These are phyloP conservation scores for Chloroclysta siterata DNA, from an alignment of 2,888 invertebrate genomes.

Conservation along the genomic window DNA sequence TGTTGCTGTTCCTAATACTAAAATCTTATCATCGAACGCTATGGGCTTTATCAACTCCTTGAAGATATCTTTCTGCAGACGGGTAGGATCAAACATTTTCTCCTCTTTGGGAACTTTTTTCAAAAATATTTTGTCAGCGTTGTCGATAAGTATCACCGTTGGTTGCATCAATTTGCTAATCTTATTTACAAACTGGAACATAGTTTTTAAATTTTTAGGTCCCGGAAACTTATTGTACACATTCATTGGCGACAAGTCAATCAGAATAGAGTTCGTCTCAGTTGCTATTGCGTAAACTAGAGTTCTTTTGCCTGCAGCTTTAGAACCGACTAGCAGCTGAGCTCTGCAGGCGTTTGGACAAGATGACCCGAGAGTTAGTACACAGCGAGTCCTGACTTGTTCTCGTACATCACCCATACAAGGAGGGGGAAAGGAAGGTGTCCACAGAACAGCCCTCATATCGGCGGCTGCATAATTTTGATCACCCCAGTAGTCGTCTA, in stretches of 20 bases:
- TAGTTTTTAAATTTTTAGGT: slow-evolving; percentile 87
- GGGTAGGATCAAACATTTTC: slow-evolving; percentile 87
- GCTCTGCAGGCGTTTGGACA: slow-evolving; percentile 79
- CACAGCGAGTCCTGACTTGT: slow-evolving; percentile 85
- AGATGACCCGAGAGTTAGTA: slow-evolving; percentile 83
- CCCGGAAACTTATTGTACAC: slow-evolving; percentile 89
- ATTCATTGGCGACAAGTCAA: slow-evolving; percentile 90
- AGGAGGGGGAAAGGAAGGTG: slow-evolving; percentile 78
- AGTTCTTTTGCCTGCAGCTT: slow-evolving; percentile 88
- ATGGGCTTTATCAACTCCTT: slow-evolving; percentile 89
- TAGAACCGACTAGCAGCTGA: slow-evolving; percentile 89
- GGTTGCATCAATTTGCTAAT: slow-evolving; percentile 89
- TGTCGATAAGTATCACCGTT: slow-evolving; percentile 88
- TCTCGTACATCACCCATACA: slow-evolving; percentile 86
- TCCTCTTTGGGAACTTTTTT: slow-evolving; percentile 87
- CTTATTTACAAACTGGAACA: slow-evolving; percentile 88
- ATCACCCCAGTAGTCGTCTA: slow-evolving; percentile 89
- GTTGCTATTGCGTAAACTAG: slow-evolving; percentile 90
- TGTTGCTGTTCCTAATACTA: slow-evolving; percentile 88
- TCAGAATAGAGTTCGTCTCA: slow-evolving; percentile 89
- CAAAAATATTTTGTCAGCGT: slow-evolving; percentile 88
- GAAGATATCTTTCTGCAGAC: slow-evolving; percentile 87
- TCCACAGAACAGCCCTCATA: slow-evolving; percentile 69
- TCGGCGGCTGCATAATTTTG: slow-evolving; percentile 86
- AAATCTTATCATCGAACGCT: slow-evolving; percentile 86